phyloP scores from a whole-genome alignment of 2,113 vertebrate species.

The Tautogolabrus adspersus region DNA sequence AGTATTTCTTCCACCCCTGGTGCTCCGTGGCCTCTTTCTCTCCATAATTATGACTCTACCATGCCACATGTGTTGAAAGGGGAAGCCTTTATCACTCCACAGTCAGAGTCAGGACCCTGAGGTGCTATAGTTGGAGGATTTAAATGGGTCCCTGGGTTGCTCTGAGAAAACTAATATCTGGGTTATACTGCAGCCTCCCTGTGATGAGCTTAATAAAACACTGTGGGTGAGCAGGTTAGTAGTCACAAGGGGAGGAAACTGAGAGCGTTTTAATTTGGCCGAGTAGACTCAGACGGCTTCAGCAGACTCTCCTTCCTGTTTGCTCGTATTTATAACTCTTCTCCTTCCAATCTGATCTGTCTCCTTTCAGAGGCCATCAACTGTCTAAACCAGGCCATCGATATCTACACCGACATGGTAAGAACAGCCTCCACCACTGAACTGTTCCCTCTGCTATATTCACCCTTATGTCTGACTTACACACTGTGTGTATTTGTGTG shows the following conservation, averaged over 20 bases:
- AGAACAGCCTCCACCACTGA: conserved; percentile 51
- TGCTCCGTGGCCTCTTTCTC: background rate
- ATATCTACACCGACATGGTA: conserved; percentile 99
- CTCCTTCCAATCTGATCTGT: conserved; percentile 60
- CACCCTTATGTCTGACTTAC: background rate
- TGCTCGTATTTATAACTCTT: conserved; percentile 59
- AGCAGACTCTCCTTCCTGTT: conserved; percentile 56
- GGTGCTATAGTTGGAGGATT: conserved; percentile 27
- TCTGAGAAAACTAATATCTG: conserved; percentile 28
- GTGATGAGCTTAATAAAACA: conserved; percentile 33
- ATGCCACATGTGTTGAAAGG: background rate
- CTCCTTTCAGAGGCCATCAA: conserved; percentile 96
- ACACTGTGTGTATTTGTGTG: conserved; percentile 15
- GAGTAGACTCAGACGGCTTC: background rate
- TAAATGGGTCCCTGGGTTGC: conserved; percentile 16
- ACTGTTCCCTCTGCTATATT: background rate
- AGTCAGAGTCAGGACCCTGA: conserved; percentile 6
- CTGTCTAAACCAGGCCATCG: conserved; percentile 99
- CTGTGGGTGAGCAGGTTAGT: conserved; percentile 39
- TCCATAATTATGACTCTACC: background rate
- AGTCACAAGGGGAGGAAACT: conserved; percentile 25
- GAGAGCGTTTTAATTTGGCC: conserved; percentile 38
- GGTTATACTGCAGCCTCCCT: conserved; percentile 26
- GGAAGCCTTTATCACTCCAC: background rate
- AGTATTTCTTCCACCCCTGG: background rate